Base-by-base conservation (phyloP, 2,113 vertebrate genomes). In the Acrocephalus arundinaceus region DNA sequence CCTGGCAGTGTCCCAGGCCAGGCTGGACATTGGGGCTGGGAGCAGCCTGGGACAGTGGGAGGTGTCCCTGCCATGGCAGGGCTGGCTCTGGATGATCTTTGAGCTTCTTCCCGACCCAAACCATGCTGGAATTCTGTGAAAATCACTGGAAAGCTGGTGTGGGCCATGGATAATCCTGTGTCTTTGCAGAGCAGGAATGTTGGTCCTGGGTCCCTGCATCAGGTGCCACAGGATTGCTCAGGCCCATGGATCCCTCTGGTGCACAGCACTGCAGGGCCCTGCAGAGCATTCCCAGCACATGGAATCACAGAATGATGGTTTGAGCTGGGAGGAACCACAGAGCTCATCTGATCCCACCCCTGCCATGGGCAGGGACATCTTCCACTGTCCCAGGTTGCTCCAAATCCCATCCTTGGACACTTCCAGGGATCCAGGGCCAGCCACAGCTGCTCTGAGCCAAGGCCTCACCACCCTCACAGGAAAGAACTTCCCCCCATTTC, bases 1-100 rank as follows among this genome's bases (percentile, higher is more conserved):
- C n/a, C 78, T 74, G 86, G 27, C 0, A 52, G 28, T 59, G 68
- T 0, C 68, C 52, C 1, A 8, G 52, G 61, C 61, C 45, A 17
- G 15, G 2, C 0, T 80, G 55, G 74, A 46, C 18, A 9, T 9
- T 11, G 5, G 63, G 51, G 13, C 8, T 63, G 4, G 74, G 59
- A 39, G 18, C 45, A 52, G 2, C 45, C 33, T 67, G 45, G 45
- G 19, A 3, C 9, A 17, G 37, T 52, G 59, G 68, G 1, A 74
- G 37, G 7, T 45, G 59, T 58, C 59, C 45, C 52, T 74, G 68
- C 37, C 37, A 2, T 15, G 52, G 31, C 15, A 18, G 5, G 22
- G 11, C 8, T 66, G 31, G 2, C 0, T 17, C 23, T 58, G 0
- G 0, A 1, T 51, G 61, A 2, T 5, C 6, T 46, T 17, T 30